Evolutionary conservation across 1,140 invertebrate species (phyloP).

Genomic region (Heliconius melpomene): DNA sequence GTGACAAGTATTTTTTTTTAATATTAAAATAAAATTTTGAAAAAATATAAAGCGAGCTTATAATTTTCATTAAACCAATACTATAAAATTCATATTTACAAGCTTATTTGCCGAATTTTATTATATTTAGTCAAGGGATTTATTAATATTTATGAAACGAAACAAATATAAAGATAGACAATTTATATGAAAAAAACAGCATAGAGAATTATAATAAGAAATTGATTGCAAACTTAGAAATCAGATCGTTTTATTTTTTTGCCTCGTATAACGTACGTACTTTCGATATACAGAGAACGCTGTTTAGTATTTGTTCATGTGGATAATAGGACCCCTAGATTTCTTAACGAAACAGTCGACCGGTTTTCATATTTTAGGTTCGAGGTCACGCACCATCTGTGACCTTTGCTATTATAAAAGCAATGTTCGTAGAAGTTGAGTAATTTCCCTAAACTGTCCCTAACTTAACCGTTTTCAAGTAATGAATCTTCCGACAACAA

Average conservation of each 20-base stretch:
- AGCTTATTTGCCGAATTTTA: too few relatives aligned
- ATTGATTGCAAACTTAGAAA: background rate
- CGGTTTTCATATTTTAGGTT: background rate
- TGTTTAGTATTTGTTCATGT: background rate
- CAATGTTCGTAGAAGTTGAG: background rate
- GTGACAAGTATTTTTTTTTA: constrained; percentile 11
- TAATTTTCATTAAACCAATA: background rate
- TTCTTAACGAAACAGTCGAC: constrained; percentile 2
- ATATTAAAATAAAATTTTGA: background rate
- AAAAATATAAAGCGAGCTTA: background rate
- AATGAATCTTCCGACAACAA: background rate
- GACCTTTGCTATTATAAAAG: constrained; percentile 3
- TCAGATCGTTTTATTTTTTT: background rate
- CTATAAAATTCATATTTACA: too few relatives aligned
- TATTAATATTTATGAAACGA: background rate
- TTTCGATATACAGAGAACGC: background rate
- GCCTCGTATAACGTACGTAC: background rate
- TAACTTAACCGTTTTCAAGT: background rate
- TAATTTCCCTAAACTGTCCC: constrained; percentile 3
- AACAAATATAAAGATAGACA: background rate
- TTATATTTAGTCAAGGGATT: too few relatives aligned
- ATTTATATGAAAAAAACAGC: background rate
- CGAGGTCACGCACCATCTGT: constrained; percentile 3
- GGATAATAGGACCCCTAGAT: background rate
- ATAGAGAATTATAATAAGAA: background rate